Evolutionary conservation across 2,797 vertebrate genomes (phyloP), one percentile per base, ranked within the genome.

Genomic region (Staurois parvus): DNA sequence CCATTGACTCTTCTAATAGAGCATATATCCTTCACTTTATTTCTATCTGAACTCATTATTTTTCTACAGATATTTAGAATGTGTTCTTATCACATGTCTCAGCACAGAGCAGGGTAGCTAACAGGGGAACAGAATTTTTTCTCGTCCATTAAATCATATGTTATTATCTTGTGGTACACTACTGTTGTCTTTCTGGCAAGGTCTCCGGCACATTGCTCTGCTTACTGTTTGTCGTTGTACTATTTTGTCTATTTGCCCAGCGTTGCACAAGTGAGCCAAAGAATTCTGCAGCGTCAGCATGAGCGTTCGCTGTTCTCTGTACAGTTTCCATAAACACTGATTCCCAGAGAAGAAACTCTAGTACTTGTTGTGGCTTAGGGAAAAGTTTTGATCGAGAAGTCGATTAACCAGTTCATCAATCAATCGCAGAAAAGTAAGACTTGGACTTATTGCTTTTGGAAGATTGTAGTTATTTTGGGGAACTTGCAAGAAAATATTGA

Each of bases 171-270:
- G 76, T 76, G 74, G 87, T 28, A 66, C 77, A 74, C 52, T 37
- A 0, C 19, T 5, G 88, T 90, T 88, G 79, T 89, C 88, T 79
- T 0, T 12, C 5, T 83, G 79, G 84, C 59, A 78, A 81, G 7
- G 74, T 76, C 4, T 0, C 34, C 67, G 81, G 32, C 87, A 37
- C 37, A 69, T 80, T 62, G 82, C 12, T 79, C 85, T 86, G 87
- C 88, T 89, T 59, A 4, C 85, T 87, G 62, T 88, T 81, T 89
- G 88, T 69, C 89, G 85, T 87, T 80, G 56, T 75, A 2, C 5
- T 90, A 5, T 90, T 92, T 90, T 92, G 91, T 90, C 90, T 91
- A 19, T 56, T n/a, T 78, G 85, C 87, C 80, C 79, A 15, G 84
- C 82, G 79, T 72, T 77, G 37, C 83, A 73, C 4, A 30, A 81